A percentile compares a stretch with the other conserved stretches of the same genome.
Evolutionary conservation across 2,888 invertebrate genomes (phyloP).

Genomic region (Automeris io): DNA sequence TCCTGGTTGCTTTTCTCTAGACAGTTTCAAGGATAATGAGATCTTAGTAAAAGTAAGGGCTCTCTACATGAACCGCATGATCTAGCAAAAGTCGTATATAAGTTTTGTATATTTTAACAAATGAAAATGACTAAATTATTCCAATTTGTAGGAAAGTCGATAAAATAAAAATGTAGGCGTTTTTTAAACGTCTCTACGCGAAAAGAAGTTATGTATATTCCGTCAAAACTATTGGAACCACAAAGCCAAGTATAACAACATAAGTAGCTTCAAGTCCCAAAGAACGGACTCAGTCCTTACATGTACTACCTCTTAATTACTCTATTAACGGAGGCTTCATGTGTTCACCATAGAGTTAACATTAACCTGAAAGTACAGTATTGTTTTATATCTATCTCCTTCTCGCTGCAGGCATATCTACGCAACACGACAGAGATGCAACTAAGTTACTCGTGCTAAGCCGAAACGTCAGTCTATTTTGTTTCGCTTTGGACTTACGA

Average conservation of each 20-base stretch:
- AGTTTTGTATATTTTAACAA: no score
- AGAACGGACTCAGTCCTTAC: conserved; percentile 29
- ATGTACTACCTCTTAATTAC: conserved; percentile 50
- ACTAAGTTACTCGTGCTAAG: not conserved
- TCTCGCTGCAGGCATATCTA: not conserved
- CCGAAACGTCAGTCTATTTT: not conserved
- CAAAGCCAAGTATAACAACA: conserved; percentile 19
- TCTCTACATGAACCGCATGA: no score
- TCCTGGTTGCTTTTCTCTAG: no score
- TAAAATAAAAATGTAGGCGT: no score
- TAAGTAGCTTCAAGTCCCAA: conserved; percentile 20
- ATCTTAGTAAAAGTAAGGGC: no score
- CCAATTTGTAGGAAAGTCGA: no score
- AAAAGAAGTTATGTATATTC: no score
- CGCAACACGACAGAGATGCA: not conserved
- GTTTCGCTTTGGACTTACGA: not conserved
- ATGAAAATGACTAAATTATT: no score
- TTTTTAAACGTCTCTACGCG: no score
- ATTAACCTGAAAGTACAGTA: not conserved
- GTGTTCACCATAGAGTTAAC: conserved; percentile 27
- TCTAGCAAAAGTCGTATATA: no score
- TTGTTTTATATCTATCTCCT: not conserved
- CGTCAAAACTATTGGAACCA: conserved; percentile 4
- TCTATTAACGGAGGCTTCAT: conserved; percentile 41
- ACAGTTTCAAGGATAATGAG: no score